Percentiles rank a stretch among this genome's conserved stretches.
Conservation (phyloP, 2,113 vertebrate genomes). For the Malurus melanocephalus region DNA sequence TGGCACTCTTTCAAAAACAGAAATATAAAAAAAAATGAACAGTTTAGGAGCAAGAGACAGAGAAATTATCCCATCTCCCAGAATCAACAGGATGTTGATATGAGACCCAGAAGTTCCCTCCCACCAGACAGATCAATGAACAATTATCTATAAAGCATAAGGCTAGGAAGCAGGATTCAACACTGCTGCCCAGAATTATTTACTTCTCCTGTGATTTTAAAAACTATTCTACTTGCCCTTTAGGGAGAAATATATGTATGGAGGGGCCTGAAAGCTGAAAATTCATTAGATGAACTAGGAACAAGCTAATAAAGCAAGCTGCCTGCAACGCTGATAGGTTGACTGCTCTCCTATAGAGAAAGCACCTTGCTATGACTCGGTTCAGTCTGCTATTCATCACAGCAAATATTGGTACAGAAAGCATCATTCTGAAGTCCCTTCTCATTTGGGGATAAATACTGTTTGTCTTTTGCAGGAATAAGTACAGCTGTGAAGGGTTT, state of each 20-base stretch:
- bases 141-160: constrained; percentile 46
- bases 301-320: constrained; percentile 19
- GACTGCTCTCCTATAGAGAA: not conserved
- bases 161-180: constrained; percentile 35
- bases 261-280: constrained; percentile 7
- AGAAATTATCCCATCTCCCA: not conserved
- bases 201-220: constrained; percentile 21
- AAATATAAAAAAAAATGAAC: constrained; percentile 5
- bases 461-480: not conserved
- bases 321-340: not conserved
- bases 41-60: not conserved
- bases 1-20: constrained; percentile 41
- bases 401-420: not conserved
- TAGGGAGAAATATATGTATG: not conserved
- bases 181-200: constrained; percentile 18
- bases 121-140: constrained; percentile 38
- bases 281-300: constrained; percentile 27
- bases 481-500: not conserved
- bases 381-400: not conserved
- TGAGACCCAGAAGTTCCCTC: constrained; percentile 6
- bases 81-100: constrained; percentile 29
- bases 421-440: not conserved
- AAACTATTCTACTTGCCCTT: constrained; percentile 32
- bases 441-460: not conserved
- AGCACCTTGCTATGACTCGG: not conserved